These are phyloP conservation scores for Bimastos eiseni DNA, from an alignment of 2,888 invertebrate genomes.

Conservation along the genomic window DNA sequence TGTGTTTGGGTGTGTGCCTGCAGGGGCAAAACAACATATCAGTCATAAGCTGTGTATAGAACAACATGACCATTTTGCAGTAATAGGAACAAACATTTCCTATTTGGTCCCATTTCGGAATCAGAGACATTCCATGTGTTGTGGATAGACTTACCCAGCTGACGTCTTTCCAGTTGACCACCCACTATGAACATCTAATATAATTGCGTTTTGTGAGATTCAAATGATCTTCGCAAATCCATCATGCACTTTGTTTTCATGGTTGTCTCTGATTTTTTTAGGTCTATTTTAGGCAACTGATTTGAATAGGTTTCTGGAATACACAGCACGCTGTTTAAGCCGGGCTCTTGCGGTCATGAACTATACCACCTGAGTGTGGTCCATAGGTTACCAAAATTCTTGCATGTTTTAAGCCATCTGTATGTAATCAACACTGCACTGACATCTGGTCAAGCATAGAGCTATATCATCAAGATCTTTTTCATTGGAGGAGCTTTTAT, in stretches of 20 bases:
- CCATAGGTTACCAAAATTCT: too few relatives aligned
- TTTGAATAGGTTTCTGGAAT: not conserved
- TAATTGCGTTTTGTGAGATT: not conserved
- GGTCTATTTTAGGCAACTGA: not conserved
- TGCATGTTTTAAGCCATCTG: too few relatives aligned
- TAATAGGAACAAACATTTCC: not conserved
- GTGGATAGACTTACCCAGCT: not conserved
- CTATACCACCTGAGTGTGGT: too few relatives aligned
- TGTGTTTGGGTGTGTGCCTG: not conserved
- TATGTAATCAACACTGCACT: too few relatives aligned
- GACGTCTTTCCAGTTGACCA: not conserved
- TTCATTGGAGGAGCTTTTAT: too few relatives aligned
- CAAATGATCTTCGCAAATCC: not conserved
- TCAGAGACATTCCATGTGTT: not conserved
- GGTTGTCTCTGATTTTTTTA: not conserved
- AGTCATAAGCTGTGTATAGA: not conserved
- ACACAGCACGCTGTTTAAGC: not conserved
- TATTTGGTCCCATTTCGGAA: not conserved
- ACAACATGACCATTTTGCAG: not conserved
- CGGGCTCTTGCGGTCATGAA: not conserved
- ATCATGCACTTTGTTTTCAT: not conserved
- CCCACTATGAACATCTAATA: not conserved
- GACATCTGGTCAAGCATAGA: too few relatives aligned
- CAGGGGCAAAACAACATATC: not conserved
- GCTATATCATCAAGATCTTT: too few relatives aligned